phyloP scores from a whole-genome alignment of 2,113 vertebrate species.

The Tretioscincus oriximinensis region DNA sequence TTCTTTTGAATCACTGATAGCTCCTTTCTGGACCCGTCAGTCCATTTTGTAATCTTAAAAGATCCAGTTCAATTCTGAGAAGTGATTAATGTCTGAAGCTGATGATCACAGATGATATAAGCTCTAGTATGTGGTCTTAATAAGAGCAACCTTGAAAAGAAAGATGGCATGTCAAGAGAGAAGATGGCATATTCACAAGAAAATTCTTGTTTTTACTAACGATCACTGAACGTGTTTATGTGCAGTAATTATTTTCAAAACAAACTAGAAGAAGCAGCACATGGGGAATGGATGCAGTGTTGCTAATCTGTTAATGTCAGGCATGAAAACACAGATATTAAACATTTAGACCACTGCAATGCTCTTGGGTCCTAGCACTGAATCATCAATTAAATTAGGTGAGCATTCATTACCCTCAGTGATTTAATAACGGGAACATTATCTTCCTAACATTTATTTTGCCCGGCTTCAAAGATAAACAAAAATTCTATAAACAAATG shows the following conservation, averaged over 20 bases:
- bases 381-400: conserved; percentile 34
- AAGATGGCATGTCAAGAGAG: not conserved
- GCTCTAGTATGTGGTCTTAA: conserved; percentile 34
- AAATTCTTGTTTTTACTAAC: conserved; percentile 34
- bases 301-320: conserved; percentile 55
- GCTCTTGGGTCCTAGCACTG: conserved; percentile 39
- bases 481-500: not conserved
- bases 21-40: not conserved
- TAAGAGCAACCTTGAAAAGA: not conserved
- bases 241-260: conserved; percentile 47
- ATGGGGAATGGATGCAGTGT: conserved; percentile 25
- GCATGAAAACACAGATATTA: conserved; percentile 48
- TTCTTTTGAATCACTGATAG: not conserved
- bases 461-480: not conserved
- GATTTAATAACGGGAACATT: conserved; percentile 5
- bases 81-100: conserved; percentile 27
- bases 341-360: conserved; percentile 47
- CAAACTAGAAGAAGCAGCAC: conserved; percentile 45
- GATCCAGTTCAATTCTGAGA: conserved; percentile 7
- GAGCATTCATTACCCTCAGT: conserved; percentile 12
- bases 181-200: too few relatives aligned
- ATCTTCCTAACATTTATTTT: not conserved
- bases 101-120: conserved; percentile 17
- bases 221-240: conserved; percentile 37
- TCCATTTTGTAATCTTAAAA: conserved; percentile 17